These are phyloP conservation scores for Nestor notabilis DNA, from an alignment of 2,113 vertebrate genomes.

Conservation along the genomic window DNA sequence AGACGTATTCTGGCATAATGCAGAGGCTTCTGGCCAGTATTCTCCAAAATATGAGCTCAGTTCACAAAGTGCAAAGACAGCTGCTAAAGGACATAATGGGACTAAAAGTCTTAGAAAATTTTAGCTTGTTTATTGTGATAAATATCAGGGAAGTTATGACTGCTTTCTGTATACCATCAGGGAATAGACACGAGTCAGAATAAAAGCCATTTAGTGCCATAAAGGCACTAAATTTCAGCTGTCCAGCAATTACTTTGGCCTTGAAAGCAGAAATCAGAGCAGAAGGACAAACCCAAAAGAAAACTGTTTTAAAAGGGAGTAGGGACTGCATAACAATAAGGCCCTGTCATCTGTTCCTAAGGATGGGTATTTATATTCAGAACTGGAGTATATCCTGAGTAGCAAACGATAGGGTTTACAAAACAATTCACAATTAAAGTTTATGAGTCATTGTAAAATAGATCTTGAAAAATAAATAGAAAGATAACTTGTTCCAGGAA, in stretches of 20 bases:
- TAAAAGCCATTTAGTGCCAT: not conserved
- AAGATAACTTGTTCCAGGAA: conserved; percentile 8
- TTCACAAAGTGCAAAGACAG: not conserved
- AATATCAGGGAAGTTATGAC: not conserved
- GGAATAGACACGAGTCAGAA: not conserved
- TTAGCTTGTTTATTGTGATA: not conserved
- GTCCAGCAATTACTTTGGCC: not conserved
- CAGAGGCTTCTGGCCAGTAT: not conserved
- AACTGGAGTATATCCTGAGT: not conserved
- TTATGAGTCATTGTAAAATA: not conserved
- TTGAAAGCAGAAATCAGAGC: not conserved
- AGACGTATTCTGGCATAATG: not conserved
- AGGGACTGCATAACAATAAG: not conserved
- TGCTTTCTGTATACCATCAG: not conserved
- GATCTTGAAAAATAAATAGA: not conserved
- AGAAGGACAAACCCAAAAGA: not conserved
- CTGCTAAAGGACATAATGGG: not conserved
- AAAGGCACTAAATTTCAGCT: not conserved
- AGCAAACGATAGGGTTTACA: not conserved
- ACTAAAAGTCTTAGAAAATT: not conserved
- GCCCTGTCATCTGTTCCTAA: not conserved
- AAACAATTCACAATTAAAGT: not conserved
- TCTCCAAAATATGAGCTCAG: not conserved
- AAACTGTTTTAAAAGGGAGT: not conserved
- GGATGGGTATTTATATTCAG: not conserved